Evolutionary conservation across 1,140 invertebrate species (phyloP), one percentile per base, ranked within the genome.

Genomic region (Achatina immaculata): DNA sequence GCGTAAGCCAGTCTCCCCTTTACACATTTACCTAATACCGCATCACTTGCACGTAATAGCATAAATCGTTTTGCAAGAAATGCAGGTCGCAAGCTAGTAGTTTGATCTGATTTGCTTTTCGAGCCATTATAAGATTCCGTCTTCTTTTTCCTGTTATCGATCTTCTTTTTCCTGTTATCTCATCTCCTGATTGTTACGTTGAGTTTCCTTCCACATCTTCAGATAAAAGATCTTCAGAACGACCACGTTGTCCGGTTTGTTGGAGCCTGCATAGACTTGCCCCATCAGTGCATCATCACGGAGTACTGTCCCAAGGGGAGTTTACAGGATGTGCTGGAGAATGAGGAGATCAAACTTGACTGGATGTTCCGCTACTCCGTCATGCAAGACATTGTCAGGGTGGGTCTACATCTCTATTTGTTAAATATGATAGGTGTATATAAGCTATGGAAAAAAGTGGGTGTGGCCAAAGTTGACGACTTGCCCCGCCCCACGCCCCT

Each of bases 221-320:
- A 95, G 93, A 97, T 99, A 95, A 98, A 98, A 90, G 97, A 99
- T 90, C 91, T 99, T 2, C 96, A 98, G 85, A 96, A 98, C 88
- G 97, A 99, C 89, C 97, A 99, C 91, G 92, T 99, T 83, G 97
- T 97, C 11, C 93, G 96, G 83, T 99, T 99, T 91, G 96, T 97
- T 84, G 98, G 98, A 0, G 96, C 96, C 0, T 98, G 97, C 87
- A 93, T 99, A 14, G 97, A 99, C 81, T 94, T 94, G 9, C 88
- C 90, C 2, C 84, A 91, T 62, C 90, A 92, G 84, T 98, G 96
- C 84, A 92, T 99, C 0, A 91, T 99, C 0, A 98, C 95, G 0
- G 98, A 99, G 90, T 99, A 97, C 87, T 99, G 97, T 88, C 96
- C 96, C 0, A 97, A 97, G 91, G 98, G 98, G 62, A 97, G 96